Base-by-base conservation (phyloP, 2,888 invertebrate genomes). In the Brachypalpus laphriformis region DNA sequence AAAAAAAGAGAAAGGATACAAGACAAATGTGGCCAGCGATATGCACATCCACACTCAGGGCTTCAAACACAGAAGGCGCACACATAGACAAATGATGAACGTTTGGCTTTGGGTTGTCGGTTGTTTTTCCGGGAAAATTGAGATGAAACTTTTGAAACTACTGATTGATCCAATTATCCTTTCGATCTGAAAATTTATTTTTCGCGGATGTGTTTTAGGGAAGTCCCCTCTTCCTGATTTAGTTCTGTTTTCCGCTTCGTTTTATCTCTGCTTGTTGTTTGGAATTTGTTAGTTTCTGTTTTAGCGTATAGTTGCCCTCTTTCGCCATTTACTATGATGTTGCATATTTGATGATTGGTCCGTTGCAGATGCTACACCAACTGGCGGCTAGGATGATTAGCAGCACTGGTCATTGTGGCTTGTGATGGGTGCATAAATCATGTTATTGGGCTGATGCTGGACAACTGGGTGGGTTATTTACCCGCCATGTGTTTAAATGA, bases 151-250 rank as follows among this genome's bases (percentile, higher is more conserved):
- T 82, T 72, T 14, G 54, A 68, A 82, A 82, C 47, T 82, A 82
- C 72, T 78, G 82, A 78, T 78, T 82, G 78, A 72, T 82, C 82
- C 78, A 82, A 82, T 82, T 82, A 77, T 82, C 71, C 59, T 47
- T 54, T 77, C 61, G 66, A 37, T 54, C n/a, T 47, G 65, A 51
- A 82, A 71, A 80, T 66, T 65, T 66, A 59, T 72, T 77, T 65
- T 66, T 40, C 77, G 47, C 78, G 66, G 61, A 72, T 76, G 70
- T 74, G 20, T 49, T 75, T 82, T 77, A 18, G 71, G 37, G 42
- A 49, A 68, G 42, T 9, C 20, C 7, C 14, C 6, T 31, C 37
- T 54, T 66, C 56, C 66, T 68, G 72, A 72, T 54, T 72, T 71
- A 59, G 71, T 59, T 8, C 22, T 77, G 14, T 54, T 42, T 59